Evolutionary conservation across 2,797 vertebrate genomes (phyloP).

Genomic region (Enteromius paludinosus): DNA sequence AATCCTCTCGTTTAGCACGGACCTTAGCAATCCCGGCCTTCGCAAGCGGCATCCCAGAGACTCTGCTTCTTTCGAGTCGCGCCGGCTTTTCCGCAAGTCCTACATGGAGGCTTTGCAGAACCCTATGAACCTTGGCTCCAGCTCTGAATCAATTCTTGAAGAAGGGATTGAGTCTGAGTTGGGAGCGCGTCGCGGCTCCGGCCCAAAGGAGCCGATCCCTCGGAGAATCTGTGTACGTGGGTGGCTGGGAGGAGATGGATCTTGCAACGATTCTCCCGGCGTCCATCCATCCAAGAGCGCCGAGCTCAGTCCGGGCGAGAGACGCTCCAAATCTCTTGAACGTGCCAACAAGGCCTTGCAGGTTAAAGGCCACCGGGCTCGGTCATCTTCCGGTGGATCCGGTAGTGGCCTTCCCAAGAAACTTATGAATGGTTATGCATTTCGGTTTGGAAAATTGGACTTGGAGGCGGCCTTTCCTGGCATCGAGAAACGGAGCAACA

Average conservation of each 20-base stretch:
- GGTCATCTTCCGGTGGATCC: slow-evolving; percentile 76
- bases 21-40: slow-evolving; percentile 75
- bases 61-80: slow-evolving; percentile 77
- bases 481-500: slow-evolving; percentile 72
- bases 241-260: slow-evolving; percentile 72
- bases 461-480: slow-evolving; percentile 70
- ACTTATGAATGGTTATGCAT: slow-evolving; percentile 77
- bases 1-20: slow-evolving; percentile 75
- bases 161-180: slow-evolving; percentile 68
- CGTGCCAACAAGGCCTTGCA: slow-evolving; percentile 75
- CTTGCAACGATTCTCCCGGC: slow-evolving; percentile 69
- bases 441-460: slow-evolving; percentile 77
- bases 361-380: slow-evolving; percentile 75
- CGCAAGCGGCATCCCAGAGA: slow-evolving; percentile 74
- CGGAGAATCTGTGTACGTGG: slow-evolving; percentile 67
- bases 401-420: slow-evolving; percentile 73
- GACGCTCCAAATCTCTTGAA: slow-evolving; percentile 83
- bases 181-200: slow-evolving; percentile 28
- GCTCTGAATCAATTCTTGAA: slow-evolving; percentile 84
- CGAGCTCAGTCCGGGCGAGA: slow-evolving; percentile 68
- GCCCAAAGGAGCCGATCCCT: slow-evolving; percentile 68
- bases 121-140: slow-evolving; percentile 87
- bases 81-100: slow-evolving; percentile 85
- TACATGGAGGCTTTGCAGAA: slow-evolving; percentile 89
- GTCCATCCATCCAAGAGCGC: slow-evolving; percentile 52